A percentile compares a stretch with the other conserved stretches of the same genome.
Conservation (phyloP, 2,888 invertebrate species). For the Caenorhabditis macrosperma region DNA sequence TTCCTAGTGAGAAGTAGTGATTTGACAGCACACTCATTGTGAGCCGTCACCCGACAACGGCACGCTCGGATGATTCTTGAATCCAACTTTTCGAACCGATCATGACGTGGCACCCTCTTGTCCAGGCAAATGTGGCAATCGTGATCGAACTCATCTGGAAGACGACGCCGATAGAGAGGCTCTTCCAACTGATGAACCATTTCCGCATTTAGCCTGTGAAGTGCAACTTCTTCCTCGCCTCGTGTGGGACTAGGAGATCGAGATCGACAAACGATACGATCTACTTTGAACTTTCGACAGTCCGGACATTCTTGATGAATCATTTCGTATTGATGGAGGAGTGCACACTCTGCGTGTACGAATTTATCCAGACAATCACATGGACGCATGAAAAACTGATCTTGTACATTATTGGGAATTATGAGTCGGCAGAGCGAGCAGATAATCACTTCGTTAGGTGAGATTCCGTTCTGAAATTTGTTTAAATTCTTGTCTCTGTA, state of each 20-base stretch:
- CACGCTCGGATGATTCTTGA: slow-evolving; percentile 9
- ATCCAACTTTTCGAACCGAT: slow-evolving; percentile 4
- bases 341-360: slow-evolving; percentile 26
- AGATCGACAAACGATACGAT: background rate
- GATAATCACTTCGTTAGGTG: background rate
- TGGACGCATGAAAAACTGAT: slow-evolving; percentile 10
- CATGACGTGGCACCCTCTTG: background rate
- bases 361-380: slow-evolving; percentile 20
- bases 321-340: slow-evolving; percentile 6
- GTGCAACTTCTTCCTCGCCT: background rate
- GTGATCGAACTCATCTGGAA: slow-evolving; percentile 8
- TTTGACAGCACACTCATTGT: slow-evolving; percentile 29
- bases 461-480: slow-evolving; percentile 7
- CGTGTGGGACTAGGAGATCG: background rate
- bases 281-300: background rate
- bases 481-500: background rate
- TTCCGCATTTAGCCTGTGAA: background rate
- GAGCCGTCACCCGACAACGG: slow-evolving; percentile 18
- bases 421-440: slow-evolving; percentile 26
- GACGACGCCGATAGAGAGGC: background rate
- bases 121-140: slow-evolving; percentile 18
- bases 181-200: background rate
- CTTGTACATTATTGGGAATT: background rate
- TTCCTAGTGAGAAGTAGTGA: background rate
- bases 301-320: background rate